Conservation (phyloP, 2,888 invertebrate species). For the Agrotis puta region DNA sequence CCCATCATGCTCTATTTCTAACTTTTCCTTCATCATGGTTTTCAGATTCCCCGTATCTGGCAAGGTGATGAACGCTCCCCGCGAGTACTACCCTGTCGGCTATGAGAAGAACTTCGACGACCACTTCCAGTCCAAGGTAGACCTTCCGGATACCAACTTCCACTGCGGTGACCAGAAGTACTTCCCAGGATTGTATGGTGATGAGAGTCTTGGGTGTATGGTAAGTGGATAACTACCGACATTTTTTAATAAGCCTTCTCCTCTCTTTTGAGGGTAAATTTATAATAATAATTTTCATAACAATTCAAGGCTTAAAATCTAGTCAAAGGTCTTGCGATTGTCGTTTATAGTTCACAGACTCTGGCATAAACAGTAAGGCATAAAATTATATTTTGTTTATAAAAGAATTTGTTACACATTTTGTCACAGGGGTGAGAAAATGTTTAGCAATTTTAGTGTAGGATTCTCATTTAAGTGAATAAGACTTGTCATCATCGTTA, state of each 20-base stretch:
- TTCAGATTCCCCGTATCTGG: slow-evolving; percentile 82
- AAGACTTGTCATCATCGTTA: too few relatives aligned
- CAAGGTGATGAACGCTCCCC: slow-evolving; percentile 97
- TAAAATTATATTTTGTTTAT: too few relatives aligned
- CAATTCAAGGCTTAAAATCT: background rate
- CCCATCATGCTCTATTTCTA: slow-evolving; percentile 1
- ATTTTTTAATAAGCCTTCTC: background rate
- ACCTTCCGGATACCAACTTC: slow-evolving; percentile 95
- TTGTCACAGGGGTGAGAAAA: too few relatives aligned
- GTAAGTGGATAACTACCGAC: slow-evolving; percentile 85
- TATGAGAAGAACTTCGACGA: slow-evolving; percentile 97
- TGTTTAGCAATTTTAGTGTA: too few relatives aligned
- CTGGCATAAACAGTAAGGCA: too few relatives aligned
- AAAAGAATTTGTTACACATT: slow-evolving; percentile 1
- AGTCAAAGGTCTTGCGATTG: background rate
- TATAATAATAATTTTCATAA: too few relatives aligned
- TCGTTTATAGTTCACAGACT: background rate
- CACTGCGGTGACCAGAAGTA: slow-evolving; percentile 97
- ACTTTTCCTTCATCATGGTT: slow-evolving; percentile 11
- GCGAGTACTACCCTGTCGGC: slow-evolving; percentile 96
- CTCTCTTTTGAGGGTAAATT: background rate
- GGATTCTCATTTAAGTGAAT: background rate
- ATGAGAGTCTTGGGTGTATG: slow-evolving; percentile 97
- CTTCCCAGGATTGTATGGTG: slow-evolving; percentile 97
- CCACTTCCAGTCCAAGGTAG: slow-evolving; percentile 96